A percentile compares a stretch with the other conserved stretches of the same genome.
These are phyloP conservation scores for Electrophaes corylata DNA, from an alignment of 2,888 invertebrate species.

Conservation along the genomic window DNA sequence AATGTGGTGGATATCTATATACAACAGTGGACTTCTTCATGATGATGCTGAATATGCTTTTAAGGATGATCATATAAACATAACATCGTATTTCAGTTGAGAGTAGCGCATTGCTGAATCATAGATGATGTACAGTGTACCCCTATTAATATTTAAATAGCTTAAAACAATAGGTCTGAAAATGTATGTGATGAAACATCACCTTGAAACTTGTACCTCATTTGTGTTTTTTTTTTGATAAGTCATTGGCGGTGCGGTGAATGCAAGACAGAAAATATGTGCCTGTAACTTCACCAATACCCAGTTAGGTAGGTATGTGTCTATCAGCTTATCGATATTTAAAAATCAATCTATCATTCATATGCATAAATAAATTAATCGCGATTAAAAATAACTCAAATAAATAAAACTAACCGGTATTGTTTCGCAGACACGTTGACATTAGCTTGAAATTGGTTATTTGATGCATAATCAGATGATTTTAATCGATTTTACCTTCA, in stretches of 20 bases:
- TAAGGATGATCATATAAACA: no score
- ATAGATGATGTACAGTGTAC: background rate
- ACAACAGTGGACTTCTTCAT: no score
- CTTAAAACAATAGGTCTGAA: slow-evolving; percentile 31
- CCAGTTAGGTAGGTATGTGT: no score
- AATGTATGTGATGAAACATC: slow-evolving; percentile 28
- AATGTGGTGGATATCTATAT: no score
- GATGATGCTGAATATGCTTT: background rate
- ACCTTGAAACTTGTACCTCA: slow-evolving; percentile 29
- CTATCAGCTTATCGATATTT: background rate
- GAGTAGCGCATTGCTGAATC: slow-evolving; percentile 1
- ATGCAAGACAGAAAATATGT: no score
- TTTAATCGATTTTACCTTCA: slow-evolving; percentile 6
- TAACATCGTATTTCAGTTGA: no score
- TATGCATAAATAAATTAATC: slow-evolving; percentile 7
- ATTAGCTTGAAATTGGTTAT: slow-evolving; percentile 24
- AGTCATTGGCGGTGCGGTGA: no score
- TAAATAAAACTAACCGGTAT: slow-evolving; percentile 20
- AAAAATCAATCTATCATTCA: slow-evolving; percentile 20
- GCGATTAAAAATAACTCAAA: slow-evolving; percentile 11
- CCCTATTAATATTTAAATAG: slow-evolving; percentile 19
- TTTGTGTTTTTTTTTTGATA: no score
- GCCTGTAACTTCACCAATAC: no score
- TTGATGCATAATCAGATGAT: slow-evolving; percentile 16
- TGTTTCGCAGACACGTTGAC: slow-evolving; percentile 34